Percentiles rank a stretch among this genome's conserved stretches.
Evolutionary conservation across 2,797 vertebrate genomes (phyloP).

Genomic region (Phyllotis vaccarum): DNA sequence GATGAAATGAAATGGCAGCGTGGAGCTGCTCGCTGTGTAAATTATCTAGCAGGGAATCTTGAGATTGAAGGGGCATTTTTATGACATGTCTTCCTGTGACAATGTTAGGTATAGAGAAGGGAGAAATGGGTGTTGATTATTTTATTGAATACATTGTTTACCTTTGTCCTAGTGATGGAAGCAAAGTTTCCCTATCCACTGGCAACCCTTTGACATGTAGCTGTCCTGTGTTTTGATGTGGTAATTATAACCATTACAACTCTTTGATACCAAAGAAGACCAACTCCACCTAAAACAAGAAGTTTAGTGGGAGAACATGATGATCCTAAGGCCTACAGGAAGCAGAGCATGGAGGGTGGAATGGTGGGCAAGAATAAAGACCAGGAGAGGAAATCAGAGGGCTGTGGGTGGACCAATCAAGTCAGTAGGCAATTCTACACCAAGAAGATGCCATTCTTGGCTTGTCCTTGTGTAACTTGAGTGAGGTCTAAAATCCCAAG

Average conservation of each 20-base stretch:
- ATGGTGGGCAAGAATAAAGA: neutral
- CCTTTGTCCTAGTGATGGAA: neutral
- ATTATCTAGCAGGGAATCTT: neutral
- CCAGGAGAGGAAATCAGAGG: neutral
- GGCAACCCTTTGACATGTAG: neutral
- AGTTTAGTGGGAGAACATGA: neutral
- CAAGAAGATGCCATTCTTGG: neutral
- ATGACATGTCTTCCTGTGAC: neutral
- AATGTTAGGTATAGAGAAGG: neutral
- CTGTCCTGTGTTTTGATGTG: neutral
- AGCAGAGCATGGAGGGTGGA: neutral
- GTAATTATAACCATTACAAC: neutral
- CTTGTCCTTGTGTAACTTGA: neutral
- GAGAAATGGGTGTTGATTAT: neutral
- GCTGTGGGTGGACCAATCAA: neutral
- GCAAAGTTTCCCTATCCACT: rapidly evolving
- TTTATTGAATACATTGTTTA: neutral
- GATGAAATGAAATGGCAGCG: neutral
- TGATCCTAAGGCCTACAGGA: conserved; percentile 22
- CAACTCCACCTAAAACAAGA: neutral
- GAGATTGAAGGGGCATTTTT: neutral
- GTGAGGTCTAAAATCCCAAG: neutral
- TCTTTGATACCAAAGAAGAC: conserved; percentile 8
- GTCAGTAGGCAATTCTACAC: neutral
- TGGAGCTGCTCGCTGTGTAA: neutral